Base-by-base conservation (phyloP, 2,888 invertebrate genomes). In the Merodon equestris region DNA sequence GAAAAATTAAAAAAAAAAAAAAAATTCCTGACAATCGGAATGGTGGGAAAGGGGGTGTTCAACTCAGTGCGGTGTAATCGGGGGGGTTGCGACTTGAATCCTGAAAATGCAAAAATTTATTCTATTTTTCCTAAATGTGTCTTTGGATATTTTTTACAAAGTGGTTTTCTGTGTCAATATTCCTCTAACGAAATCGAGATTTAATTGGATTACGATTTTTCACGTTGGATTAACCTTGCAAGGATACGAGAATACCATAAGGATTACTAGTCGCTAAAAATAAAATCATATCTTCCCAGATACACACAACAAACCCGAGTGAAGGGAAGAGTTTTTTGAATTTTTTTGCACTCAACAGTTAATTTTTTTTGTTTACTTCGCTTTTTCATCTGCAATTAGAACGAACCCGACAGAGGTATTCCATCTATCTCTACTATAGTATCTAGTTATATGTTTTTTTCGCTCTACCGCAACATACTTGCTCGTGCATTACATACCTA, bases 191-290 rank as follows among this genome's bases (percentile, higher is more conserved):
- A 64, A 54, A n/a, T 45, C 18, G 14, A 14, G 4, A 15, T 50
- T 14, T n/a, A 64, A 77, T 77, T 77, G 77, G 77, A 77, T 77
- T 58, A 73, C 73, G 51, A 67, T 56, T 56, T 67, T 42, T 63
- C 27, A 27, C 27, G 42, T 63, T 77, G 77, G 67, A 77, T 77
- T 56, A 60, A 27, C 7, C 47, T 18, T 9, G 9, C 14, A 38
- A 48, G 9, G 40, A 45, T 44, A 45, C 47, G 53, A 77, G 77
- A 73, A 77, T 67, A 66, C 56, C 53, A 60, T 63, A 73, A 61
- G 77, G 77, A 77, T 77, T 67, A 60, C 64, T 51, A 27, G 7
- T 27, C 27, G 27, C 48, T 60, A 42, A 66, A 66, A 67, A 51
- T 58, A 47, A 67, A 57, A 48, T 57, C 57, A 27, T 48, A 42